Evolutionary conservation across 2,797 vertebrate genomes (phyloP).

Genomic region (Valencia hispanica): DNA sequence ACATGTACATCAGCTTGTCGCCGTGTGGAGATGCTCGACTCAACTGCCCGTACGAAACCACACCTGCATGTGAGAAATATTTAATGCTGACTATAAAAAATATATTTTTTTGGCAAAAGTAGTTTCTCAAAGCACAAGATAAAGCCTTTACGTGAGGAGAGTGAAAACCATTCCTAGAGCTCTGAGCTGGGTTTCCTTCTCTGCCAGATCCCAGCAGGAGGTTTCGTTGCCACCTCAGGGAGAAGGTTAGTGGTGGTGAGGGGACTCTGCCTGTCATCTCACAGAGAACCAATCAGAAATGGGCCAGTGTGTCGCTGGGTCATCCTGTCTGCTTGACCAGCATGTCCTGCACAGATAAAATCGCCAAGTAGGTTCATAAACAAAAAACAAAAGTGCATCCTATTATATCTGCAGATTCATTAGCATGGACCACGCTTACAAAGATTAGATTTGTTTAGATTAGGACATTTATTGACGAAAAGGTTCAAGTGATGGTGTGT

Average conservation of each 20-base stretch:
- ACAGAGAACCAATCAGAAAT: conserved; percentile 70
- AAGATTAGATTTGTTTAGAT: no score
- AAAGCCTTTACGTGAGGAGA: background rate
- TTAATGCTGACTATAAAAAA: background rate
- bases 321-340: conserved; percentile 78
- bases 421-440: no score
- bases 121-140: background rate
- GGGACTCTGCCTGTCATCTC: conserved; percentile 87
- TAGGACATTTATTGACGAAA: no score
- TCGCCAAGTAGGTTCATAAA: conserved; percentile 89
- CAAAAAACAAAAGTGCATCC: no score
- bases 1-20: conserved; percentile 89
- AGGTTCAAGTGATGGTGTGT: no score
- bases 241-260: conserved; percentile 91
- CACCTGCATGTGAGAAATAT: conserved; percentile 81
- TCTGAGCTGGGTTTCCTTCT: background rate
- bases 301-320: conserved; percentile 74
- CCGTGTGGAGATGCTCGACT: conserved; percentile 93
- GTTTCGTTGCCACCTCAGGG: conserved; percentile 85
- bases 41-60: conserved; percentile 89
- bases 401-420: background rate
- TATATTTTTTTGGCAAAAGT: background rate
- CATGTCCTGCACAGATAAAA: conserved; percentile 96
- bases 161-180: background rate
- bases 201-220: conserved; percentile 84